Base-by-base conservation (phyloP, 2,113 vertebrate genomes). In the Pelecanus crispus region DNA sequence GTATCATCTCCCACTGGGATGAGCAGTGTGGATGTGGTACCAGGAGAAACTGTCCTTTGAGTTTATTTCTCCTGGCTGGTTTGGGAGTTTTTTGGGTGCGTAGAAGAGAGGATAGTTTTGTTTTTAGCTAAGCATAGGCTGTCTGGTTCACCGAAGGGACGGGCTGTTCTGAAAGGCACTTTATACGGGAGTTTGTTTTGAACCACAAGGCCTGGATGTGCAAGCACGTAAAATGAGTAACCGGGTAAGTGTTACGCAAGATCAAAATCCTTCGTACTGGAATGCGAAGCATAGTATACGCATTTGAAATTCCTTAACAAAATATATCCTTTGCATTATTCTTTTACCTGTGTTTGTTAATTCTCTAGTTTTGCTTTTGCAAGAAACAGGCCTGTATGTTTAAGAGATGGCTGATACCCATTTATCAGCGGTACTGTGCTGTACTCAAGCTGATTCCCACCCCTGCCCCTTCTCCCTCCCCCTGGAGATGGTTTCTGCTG, bases 1-100 rank as follows among this genome's bases (percentile, higher is more conserved):
- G 86, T 68, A 90, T 94, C 88, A 63, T 83, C 95, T 96, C 95
- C 94, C 90, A 90, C 90, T 40, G 92, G 95, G 94, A 96, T 90
- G 96, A 97, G 90, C 90, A 87, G 93, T 32, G 92, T 93, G 90
- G 88, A 95, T 78, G 85, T 62, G 68, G 81, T 87, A 94, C 81
- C 93, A 94, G 95, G 92, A 96, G 96, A 95, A 75, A 92, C 62
- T 81, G 81, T n/a, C 92, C 84, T 97, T 97, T 93, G 79, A 95
- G 82, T 96, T 97, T 97, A 92, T 92, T 92, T 95, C 94, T 95
- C 86, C 88, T 97, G 92, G 19, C 38, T 75, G 21, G 7, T 83
- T 65, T 75, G 58, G 83, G 50, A 4, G 32, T 80, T 96, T 96
- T 94, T 92, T 92, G 86, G 50, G 36, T 32, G 22, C 6, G 3